Conservation (phyloP, 1,140 invertebrate genomes). For the Scylla paramamosain region DNA sequence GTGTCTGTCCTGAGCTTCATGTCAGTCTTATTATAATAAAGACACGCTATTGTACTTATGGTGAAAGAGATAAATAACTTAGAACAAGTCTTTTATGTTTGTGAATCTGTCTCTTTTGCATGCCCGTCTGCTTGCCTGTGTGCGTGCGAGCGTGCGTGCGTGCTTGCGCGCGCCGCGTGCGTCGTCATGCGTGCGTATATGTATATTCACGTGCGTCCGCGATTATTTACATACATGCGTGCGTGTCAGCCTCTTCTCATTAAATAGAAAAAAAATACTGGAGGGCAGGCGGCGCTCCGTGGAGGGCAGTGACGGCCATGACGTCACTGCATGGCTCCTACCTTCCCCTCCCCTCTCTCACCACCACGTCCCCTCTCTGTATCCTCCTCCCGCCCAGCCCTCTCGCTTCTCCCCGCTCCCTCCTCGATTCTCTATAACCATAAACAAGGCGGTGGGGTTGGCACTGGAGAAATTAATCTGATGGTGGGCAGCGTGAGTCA, state of each 20-base stretch:
- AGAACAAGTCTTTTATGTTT: too few relatives aligned
- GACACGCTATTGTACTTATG: too few relatives aligned
- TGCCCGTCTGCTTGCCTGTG: not conserved
- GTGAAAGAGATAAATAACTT: too few relatives aligned
- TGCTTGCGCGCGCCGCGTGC: not conserved
- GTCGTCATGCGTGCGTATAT: too few relatives aligned
- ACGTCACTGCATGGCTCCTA: constrained; percentile 9
- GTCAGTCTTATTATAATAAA: too few relatives aligned
- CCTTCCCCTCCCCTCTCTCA: too few relatives aligned
- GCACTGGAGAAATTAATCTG: constrained; percentile 1
- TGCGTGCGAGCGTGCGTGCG: not conserved
- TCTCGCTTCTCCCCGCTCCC: not conserved
- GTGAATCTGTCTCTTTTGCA: not conserved
- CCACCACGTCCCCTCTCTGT: not conserved
- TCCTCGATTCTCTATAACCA: constrained; percentile 22
- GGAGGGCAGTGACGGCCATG: not conserved
- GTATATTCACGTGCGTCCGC: too few relatives aligned
- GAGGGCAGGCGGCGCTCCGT: not conserved
- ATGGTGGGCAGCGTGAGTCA: constrained; percentile 25
- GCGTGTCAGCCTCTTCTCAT: not conserved
- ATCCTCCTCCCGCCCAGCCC: too few relatives aligned
- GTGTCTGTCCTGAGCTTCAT: too few relatives aligned
- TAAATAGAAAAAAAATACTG: constrained; percentile 15
- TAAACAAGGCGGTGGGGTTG: constrained; percentile 31
- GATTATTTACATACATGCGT: too few relatives aligned